Conservation (phyloP, 1,140 invertebrate species). For the Scaptomyza montana region DNA sequence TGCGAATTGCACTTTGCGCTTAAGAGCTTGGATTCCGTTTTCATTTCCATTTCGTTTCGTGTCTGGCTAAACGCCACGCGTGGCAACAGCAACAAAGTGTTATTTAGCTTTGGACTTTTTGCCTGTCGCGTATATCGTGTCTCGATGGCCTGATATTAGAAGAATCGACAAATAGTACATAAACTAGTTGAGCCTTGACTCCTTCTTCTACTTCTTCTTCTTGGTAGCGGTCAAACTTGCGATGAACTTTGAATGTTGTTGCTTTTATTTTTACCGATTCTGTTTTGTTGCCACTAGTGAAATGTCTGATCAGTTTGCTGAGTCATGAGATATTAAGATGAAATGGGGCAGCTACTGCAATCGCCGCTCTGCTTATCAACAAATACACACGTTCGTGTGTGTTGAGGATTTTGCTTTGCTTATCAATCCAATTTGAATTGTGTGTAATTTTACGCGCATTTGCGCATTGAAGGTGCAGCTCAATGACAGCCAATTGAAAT, state of each 20-base stretch:
- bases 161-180: conserved; percentile 1
- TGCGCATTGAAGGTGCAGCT: conserved; percentile 49
- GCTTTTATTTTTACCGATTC: neutral
- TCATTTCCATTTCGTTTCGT: conserved; percentile 59
- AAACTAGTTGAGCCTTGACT: conserved; percentile 24
- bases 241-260: conserved; percentile 26
- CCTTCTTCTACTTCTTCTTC: conserved; percentile 19
- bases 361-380: conserved; percentile 27
- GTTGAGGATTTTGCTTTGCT: conserved; percentile 2
- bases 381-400: conserved; percentile 7
- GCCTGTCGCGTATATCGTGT: conserved; percentile 20
- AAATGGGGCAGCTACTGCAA: neutral
- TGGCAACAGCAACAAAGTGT: conserved; percentile 50
- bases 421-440: conserved; percentile 20
- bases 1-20: conserved; percentile 66
- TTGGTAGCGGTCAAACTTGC: conserved; percentile 24
- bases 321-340: conserved; percentile 14
- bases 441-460: conserved; percentile 29
- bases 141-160: conserved; percentile 24
- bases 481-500: conserved; percentile 50
- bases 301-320: conserved; percentile 26
- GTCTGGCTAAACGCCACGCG: conserved; percentile 42
- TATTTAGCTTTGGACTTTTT: conserved; percentile 28
- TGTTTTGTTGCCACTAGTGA: conserved; percentile 23
- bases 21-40: conserved; percentile 43